Evolutionary conservation across 1,140 invertebrate species (phyloP).

Genomic region (Heliconius himera): DNA sequence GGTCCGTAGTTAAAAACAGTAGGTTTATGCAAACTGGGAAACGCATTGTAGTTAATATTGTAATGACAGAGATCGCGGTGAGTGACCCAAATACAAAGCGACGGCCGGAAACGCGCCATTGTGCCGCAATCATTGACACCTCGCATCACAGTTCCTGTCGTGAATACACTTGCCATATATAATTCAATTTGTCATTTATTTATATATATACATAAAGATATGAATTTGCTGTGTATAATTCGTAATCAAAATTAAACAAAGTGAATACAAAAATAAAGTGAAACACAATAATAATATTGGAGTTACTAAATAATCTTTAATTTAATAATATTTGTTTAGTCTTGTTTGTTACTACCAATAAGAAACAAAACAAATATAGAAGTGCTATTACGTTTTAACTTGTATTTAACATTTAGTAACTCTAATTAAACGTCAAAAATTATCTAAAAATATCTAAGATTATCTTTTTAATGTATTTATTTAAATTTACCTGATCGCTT

Average conservation of each 20-base stretch:
- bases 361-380: no score
- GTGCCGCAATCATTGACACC: constrained; percentile 78
- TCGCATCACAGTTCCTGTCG: constrained; percentile 51
- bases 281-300: background rate
- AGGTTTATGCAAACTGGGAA: constrained; percentile 40
- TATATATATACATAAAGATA: background rate
- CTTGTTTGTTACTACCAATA: no score
- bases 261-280: no score
- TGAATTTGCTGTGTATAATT: background rate
- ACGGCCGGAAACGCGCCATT: constrained; percentile 73
- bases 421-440: no score
- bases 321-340: no score
- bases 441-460: background rate
- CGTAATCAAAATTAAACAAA: no score
- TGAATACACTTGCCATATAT: constrained; percentile 30
- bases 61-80: constrained; percentile 76
- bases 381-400: no score
- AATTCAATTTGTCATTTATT: constrained; percentile 8
- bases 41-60: constrained; percentile 67
- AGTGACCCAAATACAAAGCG: constrained; percentile 79
- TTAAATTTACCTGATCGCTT: background rate
- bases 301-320: no score
- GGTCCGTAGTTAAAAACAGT: constrained; percentile 33
- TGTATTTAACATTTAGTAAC: no score
- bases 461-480: background rate